Percentiles rank a stretch among this genome's conserved stretches.
phyloP scores from a whole-genome alignment of 2,888 invertebrate species.

The Amiota communis region DNA sequence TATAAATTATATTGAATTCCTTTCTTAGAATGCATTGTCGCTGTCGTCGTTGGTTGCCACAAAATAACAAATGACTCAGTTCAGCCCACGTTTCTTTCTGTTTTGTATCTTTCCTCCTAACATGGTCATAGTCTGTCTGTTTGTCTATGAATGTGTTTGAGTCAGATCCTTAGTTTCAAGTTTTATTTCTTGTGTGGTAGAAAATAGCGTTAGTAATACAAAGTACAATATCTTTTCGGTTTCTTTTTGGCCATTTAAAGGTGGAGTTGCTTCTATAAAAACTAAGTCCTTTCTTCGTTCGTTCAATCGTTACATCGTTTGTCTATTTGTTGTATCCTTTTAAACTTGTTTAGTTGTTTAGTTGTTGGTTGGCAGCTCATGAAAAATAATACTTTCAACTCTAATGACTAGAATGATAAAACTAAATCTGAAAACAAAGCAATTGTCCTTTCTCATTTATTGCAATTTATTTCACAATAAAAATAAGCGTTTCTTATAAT shows the following conservation, averaged over 20 bases:
- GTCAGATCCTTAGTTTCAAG: not conserved
- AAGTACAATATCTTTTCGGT: constrained; percentile 5
- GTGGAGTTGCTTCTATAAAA: not conserved
- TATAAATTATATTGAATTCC: constrained; percentile 22
- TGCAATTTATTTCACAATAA: no score
- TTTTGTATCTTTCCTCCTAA: not conserved
- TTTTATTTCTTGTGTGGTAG: not conserved
- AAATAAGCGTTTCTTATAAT: no score
- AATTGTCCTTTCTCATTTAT: no score
- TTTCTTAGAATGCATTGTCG: constrained; percentile 14
- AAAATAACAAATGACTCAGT: constrained; percentile 46
- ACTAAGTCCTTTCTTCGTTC: not conserved
- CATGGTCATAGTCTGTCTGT: not conserved
- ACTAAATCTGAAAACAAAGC: no score
- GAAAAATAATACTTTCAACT: constrained; percentile 24
- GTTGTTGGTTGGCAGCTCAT: constrained; percentile 8
- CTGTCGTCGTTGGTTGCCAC: constrained; percentile 39
- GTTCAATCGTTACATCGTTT: not conserved
- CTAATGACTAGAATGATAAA: not conserved
- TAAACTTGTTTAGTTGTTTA: constrained; percentile 5
- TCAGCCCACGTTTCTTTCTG: constrained; percentile 17
- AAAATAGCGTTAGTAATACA: constrained; percentile 8
- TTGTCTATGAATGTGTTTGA: not conserved
- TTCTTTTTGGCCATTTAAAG: not conserved
- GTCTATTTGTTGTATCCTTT: not conserved